A percentile compares a stretch with the other conserved stretches of the same genome.
Conservation (phyloP, 1,140 invertebrate species). For the silkworm (Bombyx mori) region DNA sequence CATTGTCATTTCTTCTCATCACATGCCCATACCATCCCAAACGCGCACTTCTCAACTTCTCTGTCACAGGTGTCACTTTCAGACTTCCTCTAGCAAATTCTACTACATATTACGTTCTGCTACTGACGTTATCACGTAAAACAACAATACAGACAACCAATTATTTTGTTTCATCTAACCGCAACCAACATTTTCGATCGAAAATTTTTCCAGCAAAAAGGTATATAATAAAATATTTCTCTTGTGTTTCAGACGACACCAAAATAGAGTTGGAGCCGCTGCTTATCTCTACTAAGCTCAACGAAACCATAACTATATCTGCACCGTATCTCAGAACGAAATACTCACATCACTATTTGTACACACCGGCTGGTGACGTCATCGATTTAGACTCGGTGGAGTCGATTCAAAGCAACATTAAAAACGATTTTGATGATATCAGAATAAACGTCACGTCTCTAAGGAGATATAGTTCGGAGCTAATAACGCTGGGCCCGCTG, state of each 20-base stretch:
- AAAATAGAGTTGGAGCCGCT: slow-evolving; percentile 33
- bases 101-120: too few species aligned
- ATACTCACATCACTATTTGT: slow-evolving; percentile 29
- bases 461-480: neutral
- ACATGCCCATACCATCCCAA: too few species aligned
- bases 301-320: slow-evolving; percentile 37
- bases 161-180: too few species aligned
- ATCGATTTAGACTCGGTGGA: slow-evolving; percentile 22
- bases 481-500: slow-evolving; percentile 36
- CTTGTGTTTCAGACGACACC: slow-evolving; percentile 28
- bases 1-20: too few species aligned
- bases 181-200: too few species aligned
- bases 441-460: neutral
- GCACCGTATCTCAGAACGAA: slow-evolving; percentile 27
- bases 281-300: slow-evolving; percentile 20
- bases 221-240: too few species aligned
- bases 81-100: too few species aligned
- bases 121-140: too few species aligned
- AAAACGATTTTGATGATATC: slow-evolving; percentile 3
- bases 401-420: neutral
- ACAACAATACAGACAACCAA: too few species aligned
- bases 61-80: too few species aligned
- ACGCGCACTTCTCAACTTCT: too few species aligned
- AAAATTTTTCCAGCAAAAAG: too few species aligned
- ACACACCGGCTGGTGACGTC: slow-evolving; percentile 33